Conservation (phyloP, 2,113 vertebrate species). For the Alectura lathami region DNA sequence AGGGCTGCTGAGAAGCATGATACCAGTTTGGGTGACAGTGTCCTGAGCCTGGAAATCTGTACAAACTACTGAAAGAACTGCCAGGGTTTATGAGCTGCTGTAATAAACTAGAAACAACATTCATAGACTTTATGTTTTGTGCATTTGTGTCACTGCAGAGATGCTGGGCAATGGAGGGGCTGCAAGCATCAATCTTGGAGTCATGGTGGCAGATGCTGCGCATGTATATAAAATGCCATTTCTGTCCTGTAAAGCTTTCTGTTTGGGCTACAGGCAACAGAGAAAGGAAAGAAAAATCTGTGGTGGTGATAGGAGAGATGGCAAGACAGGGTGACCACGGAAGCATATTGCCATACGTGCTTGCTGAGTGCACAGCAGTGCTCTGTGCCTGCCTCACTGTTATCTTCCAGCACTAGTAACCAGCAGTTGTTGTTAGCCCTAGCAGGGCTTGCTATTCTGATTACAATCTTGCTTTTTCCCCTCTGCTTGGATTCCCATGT, state of each 20-base stretch:
- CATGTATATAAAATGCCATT: not conserved
- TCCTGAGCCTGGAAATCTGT: not conserved
- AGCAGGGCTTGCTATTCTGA: slow-evolving; percentile 11
- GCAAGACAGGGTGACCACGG: not conserved
- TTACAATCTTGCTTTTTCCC: slow-evolving; percentile 4
- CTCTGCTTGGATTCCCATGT: slow-evolving; percentile 19
- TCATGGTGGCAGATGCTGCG: not conserved
- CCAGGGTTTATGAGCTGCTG: not conserved
- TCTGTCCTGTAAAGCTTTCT: not conserved
- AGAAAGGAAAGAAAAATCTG: not conserved
- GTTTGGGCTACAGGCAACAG: not conserved
- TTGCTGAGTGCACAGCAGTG: not conserved
- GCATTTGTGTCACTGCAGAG: not conserved
- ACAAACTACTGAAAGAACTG: not conserved
- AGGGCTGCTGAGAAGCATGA: not conserved
- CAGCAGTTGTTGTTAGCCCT: slow-evolving; percentile 1
- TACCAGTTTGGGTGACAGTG: not conserved
- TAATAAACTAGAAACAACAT: not conserved
- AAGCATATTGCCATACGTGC: not conserved
- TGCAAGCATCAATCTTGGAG: rapidly evolving
- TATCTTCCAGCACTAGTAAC: slow-evolving; percentile 9
- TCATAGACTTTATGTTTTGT: not conserved
- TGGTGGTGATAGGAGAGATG: not conserved
- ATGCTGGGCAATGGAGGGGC: not conserved
- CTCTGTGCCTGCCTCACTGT: not conserved